A percentile compares a stretch with the other conserved stretches of the same genome.
Evolutionary conservation across 2,113 vertebrate species (phyloP).

Genomic region (Barbus barbus): DNA sequence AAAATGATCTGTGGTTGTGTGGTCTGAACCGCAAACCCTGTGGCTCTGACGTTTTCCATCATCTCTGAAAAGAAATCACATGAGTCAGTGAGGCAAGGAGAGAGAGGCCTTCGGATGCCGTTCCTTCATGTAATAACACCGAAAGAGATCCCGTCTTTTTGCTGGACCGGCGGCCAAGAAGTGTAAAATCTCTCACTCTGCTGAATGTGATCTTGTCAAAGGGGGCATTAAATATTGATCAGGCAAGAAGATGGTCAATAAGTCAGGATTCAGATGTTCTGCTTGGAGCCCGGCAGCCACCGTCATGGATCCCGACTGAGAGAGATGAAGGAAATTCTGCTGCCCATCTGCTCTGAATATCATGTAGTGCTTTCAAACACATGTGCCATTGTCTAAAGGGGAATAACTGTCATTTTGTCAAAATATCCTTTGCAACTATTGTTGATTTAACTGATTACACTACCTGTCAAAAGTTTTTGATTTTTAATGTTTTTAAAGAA

Average conservation of each 20-base stretch:
- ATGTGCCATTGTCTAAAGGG: background rate
- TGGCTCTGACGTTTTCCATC: conserved; percentile 39
- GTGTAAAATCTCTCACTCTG: conserved; percentile 39
- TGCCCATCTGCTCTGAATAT: background rate
- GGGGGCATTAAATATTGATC: conserved; percentile 59
- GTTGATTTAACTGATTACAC: background rate
- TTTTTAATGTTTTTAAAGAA: too few relatives aligned
- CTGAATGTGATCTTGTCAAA: conserved; percentile 55
- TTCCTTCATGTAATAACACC: conserved; percentile 52
- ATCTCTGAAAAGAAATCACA: conserved; percentile 51
- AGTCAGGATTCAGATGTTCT: conserved; percentile 45
- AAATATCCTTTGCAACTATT: background rate
- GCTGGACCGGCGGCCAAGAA: conserved; percentile 41
- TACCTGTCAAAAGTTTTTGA: too few relatives aligned
- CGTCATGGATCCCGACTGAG: conserved; percentile 31
- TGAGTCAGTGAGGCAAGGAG: conserved; percentile 45
- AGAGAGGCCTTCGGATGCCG: conserved; percentile 22
- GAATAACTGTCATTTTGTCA: background rate
- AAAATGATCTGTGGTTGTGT: conserved; percentile 34
- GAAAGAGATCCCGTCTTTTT: conserved; percentile 3
- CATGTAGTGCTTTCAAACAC: background rate
- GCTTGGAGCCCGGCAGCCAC: conserved; percentile 35
- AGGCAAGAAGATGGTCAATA: conserved; percentile 52
- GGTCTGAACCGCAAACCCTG: conserved; percentile 8
- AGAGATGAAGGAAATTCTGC: background rate